Evolutionary conservation across 2,113 vertebrate genomes (phyloP), one percentile per base, ranked within the genome.

Genomic region (Odobenus rosmarus): DNA sequence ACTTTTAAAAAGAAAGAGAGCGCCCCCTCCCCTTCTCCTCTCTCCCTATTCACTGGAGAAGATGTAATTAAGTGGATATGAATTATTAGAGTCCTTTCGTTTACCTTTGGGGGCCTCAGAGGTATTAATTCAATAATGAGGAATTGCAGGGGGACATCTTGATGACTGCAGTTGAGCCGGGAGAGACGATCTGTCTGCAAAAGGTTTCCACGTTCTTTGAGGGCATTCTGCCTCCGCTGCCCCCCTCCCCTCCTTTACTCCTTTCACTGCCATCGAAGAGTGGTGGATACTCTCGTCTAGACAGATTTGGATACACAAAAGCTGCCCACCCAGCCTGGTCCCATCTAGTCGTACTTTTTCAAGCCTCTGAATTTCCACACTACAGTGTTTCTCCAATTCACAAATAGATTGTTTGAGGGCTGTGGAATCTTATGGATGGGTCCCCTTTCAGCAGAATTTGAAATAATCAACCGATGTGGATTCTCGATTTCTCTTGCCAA

Each of bases 11-110:
- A 98, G 98, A 98, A 97, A 97, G 96, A 96, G 93, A 96, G 90
- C 33, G 67, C 94, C 96, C 96, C 98, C 98, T 98, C 98, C 98
- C 98, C 97, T 98, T 98, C 98, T 98, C 97, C 97, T 98, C 97
- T 33, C 86, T 81, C 92, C 97, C 98, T 97, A 98, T 98, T 99
- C 98, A 99, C 76, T 62, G 95, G 97, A 98, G 98, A 98, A 98
- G 98, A 98, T 97, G 98, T 98, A 99, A 99, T 99, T 99, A 99
- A 99, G 99, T 97, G 98, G 98, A 99, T 99, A 99, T 99, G 98
- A 99, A 99, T 99, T 98, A 99, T 99, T 98, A 99, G 98, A 98
- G 98, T 77, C 98, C 98, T 96, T 99, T 98, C 95, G 98, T 99
- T 99, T 99, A 98, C 98, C 98, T 99, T 98, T 98, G 98, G 98